Percentiles rank a stretch among this genome's conserved stretches.
These are phyloP conservation scores for Chionis minor DNA, from an alignment of 2,113 vertebrate species.

Conservation along the genomic window DNA sequence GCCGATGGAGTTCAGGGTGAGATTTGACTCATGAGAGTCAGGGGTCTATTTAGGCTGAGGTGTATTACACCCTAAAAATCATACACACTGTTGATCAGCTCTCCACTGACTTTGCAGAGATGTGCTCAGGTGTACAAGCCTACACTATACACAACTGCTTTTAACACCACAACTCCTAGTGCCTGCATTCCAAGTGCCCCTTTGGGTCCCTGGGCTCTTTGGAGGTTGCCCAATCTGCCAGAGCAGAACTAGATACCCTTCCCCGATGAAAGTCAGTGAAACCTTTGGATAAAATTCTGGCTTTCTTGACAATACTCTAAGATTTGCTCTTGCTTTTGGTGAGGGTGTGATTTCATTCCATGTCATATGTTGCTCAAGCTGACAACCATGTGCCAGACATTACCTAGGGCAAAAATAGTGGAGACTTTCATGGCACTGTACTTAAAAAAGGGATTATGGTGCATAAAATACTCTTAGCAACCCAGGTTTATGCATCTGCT, in stretches of 20 bases:
- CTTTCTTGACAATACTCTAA: background rate
- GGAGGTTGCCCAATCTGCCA: background rate
- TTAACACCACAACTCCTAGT: background rate
- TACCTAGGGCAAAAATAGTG: background rate
- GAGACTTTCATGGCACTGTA: background rate
- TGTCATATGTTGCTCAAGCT: background rate
- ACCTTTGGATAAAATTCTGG: background rate
- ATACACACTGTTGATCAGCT: background rate
- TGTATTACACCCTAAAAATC: background rate
- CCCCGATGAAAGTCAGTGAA: background rate
- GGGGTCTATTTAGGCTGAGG: background rate
- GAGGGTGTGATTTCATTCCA: background rate
- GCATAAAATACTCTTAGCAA: background rate
- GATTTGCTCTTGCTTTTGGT: background rate
- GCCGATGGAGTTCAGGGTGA: background rate
- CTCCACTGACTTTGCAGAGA: background rate
- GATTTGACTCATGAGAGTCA: background rate
- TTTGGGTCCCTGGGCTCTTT: background rate
- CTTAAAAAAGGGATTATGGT: background rate
- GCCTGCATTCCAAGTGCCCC: background rate
- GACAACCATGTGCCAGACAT: background rate
- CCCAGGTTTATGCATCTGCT: background rate
- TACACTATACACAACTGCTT: background rate
- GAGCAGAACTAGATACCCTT: background rate
- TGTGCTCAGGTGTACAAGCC: background rate